phyloP scores from a whole-genome alignment of 2,797 vertebrate genomes.

The Myotis planiceps region DNA sequence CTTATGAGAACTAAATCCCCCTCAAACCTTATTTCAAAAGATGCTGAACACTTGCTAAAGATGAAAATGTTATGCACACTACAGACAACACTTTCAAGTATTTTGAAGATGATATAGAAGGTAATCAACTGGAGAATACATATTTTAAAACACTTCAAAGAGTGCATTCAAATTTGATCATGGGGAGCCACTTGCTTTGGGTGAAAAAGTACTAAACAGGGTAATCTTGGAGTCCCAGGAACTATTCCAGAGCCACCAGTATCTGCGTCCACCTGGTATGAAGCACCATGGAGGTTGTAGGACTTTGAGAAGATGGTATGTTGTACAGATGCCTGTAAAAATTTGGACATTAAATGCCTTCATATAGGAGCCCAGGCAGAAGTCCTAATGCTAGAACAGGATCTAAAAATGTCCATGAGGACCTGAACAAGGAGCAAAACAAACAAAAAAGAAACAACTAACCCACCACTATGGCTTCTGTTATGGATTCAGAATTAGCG shows the following conservation, averaged over 20 bases:
- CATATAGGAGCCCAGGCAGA: not conserved
- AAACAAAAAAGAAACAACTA: not conserved
- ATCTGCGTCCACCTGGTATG: not conserved
- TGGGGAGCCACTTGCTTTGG: not conserved
- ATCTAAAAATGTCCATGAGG: constrained; percentile 32
- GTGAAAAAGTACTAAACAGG: constrained; percentile 19
- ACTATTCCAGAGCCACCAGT: constrained; percentile 16
- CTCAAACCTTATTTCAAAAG: constrained; percentile 34
- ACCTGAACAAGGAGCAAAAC: constrained; percentile 33
- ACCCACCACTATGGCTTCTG: not conserved
- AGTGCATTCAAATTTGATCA: not conserved
- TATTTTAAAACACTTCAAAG: constrained; percentile 2
- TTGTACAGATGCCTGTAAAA: constrained; percentile 32
- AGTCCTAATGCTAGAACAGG: not conserved
- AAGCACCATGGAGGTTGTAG: constrained; percentile 6
- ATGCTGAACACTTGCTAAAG: constrained; percentile 25
- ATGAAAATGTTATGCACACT: not conserved
- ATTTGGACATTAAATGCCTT: constrained; percentile 47
- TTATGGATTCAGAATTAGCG: constrained; percentile 19
- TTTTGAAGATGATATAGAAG: not conserved
- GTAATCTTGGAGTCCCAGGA: constrained; percentile 27
- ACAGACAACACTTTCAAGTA: constrained; percentile 2
- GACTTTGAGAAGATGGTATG: not conserved
- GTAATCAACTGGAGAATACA: not conserved
- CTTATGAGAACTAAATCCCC: not conserved